These are phyloP conservation scores for Drosophila bipectinata DNA, from an alignment of 1,140 invertebrate genomes.

Conservation along the genomic window DNA sequence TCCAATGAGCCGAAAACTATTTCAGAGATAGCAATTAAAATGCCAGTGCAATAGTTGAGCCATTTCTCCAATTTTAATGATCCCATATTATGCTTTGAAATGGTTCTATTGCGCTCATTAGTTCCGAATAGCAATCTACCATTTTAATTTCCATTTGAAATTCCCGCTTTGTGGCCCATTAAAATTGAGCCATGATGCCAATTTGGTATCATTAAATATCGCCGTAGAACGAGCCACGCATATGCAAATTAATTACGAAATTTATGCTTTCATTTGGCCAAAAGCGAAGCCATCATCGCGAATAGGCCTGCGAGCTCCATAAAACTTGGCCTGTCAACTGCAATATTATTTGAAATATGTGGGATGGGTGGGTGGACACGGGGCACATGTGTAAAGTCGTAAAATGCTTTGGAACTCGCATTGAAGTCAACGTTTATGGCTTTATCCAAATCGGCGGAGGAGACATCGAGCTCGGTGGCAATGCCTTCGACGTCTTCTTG, in stretches of 20 bases:
- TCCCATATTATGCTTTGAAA: conserved; percentile 43
- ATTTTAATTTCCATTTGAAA: conserved; percentile 61
- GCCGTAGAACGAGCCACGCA: conserved; percentile 21
- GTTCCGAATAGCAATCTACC: conserved; percentile 37
- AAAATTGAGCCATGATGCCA: conserved; percentile 78
- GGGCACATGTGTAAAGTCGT: conserved; percentile 74
- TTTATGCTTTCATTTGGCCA: conserved; percentile 73
- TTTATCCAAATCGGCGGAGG: conserved; percentile 54
- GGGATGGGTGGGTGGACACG: neutral
- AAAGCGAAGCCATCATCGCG: conserved; percentile 32
- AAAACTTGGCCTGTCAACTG: conserved; percentile 60
- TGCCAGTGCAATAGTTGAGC: conserved; percentile 42
- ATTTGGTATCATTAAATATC: conserved; percentile 59
- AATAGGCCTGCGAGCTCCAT: conserved; percentile 53
- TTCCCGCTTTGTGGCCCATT: conserved; percentile 47
- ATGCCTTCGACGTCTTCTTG: conserved; percentile 42
- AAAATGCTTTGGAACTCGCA: conserved; percentile 55
- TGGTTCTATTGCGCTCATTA: conserved; percentile 53
- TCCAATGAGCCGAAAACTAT: conserved; percentile 25
- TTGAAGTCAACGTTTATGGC: conserved; percentile 73
- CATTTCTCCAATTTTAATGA: conserved; percentile 57
- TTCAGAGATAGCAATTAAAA: conserved; percentile 45
- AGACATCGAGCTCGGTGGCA: conserved; percentile 26
- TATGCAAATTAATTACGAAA: conserved; percentile 80
- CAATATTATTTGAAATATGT: conserved; percentile 17